phyloP scores from a whole-genome alignment of 2,888 invertebrate species.

The Melanostoma scalare region DNA sequence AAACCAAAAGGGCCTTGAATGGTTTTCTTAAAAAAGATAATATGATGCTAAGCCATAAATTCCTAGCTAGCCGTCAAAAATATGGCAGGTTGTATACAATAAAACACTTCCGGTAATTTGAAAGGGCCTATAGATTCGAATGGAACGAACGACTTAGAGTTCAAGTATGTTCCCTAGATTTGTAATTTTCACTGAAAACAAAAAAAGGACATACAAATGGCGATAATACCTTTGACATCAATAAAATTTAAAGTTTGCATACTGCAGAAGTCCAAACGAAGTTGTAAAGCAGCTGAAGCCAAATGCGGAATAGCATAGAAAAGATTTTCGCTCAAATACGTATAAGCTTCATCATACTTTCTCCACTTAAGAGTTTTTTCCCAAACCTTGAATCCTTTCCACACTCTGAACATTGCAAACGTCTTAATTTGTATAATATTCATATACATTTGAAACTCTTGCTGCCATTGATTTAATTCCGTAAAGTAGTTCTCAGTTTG shows the following conservation, averaged over 20 bases:
- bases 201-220: too few relatives aligned
- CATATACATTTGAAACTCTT: slow-evolving; percentile 90
- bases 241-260: slow-evolving; percentile 86
- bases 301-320: slow-evolving; percentile 89
- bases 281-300: slow-evolving; percentile 87
- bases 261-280: slow-evolving; percentile 87
- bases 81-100: too few relatives aligned
- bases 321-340: slow-evolving; percentile 86
- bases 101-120: too few relatives aligned
- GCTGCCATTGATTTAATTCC: slow-evolving; percentile 90
- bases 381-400: slow-evolving; percentile 93
- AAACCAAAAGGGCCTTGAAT: too few relatives aligned
- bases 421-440: slow-evolving; percentile 89
- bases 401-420: slow-evolving; percentile 87
- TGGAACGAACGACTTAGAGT: too few relatives aligned
- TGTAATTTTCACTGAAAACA: too few relatives aligned
- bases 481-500: slow-evolving; percentile 90
- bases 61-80: too few relatives aligned
- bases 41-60: too few relatives aligned
- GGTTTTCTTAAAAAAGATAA: too few relatives aligned
- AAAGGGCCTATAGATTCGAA: too few relatives aligned
- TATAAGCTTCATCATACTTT: slow-evolving; percentile 86
- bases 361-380: slow-evolving; percentile 87
- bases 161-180: too few relatives aligned
- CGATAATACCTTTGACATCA: slow-evolving; percentile 81